These are phyloP conservation scores for Apeltes quadracus DNA, from an alignment of 2,113 vertebrate genomes.

Conservation along the genomic window DNA sequence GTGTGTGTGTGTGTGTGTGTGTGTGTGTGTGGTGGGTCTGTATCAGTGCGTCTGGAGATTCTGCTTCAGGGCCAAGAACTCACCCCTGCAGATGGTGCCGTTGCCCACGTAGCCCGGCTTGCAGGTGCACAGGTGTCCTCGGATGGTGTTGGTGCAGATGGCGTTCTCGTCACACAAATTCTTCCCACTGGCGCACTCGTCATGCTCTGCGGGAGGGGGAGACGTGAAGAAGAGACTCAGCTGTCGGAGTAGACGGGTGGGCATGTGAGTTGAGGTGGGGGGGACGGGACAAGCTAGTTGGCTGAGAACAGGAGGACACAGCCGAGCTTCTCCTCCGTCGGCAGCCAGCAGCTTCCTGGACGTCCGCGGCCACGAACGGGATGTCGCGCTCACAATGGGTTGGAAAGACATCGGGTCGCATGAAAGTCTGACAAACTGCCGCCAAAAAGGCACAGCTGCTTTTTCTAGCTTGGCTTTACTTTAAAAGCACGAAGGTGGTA, in stretches of 20 bases:
- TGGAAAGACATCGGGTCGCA: background rate
- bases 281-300: constrained; percentile 9
- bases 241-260: constrained; percentile 7
- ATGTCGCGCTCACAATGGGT: constrained; percentile 6
- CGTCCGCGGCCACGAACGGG: too few relatives aligned
- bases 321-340: constrained; percentile 13
- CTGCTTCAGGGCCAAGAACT: constrained; percentile 36
- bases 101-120: constrained; percentile 94
- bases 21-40: background rate
- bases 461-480: background rate
- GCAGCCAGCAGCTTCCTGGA: constrained; percentile 11
- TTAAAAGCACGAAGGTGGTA: background rate
- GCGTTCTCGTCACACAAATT: constrained; percentile 89
- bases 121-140: constrained; percentile 94
- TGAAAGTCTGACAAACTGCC: constrained; percentile 6
- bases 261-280: constrained; percentile 14
- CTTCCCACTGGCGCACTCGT: constrained; percentile 87
- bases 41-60: constrained; percentile 15
- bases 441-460: background rate
- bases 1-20: too few relatives aligned
- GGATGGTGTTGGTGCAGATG: constrained; percentile 95
- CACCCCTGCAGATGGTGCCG: constrained; percentile 92
- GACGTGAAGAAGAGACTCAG: constrained; percentile 2
- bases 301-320: constrained; percentile 12
- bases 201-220: constrained; percentile 82